Evolutionary conservation across 2,888 invertebrate genomes (phyloP), one percentile per base, ranked within the genome.

Genomic region (Sclerodermus sp.): DNA sequence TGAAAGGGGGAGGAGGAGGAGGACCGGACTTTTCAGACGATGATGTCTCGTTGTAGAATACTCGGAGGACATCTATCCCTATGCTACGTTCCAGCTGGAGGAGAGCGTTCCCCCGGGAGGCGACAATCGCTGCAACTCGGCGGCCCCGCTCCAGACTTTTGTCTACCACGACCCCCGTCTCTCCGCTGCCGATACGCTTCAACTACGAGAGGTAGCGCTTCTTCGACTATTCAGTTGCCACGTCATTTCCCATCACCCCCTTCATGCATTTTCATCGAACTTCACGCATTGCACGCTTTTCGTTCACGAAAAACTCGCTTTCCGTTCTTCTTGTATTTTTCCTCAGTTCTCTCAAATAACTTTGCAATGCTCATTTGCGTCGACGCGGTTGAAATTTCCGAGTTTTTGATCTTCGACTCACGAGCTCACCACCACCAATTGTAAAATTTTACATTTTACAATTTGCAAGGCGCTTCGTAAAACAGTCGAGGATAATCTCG

Each of bases 1-100:
- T 23, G 8, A 23, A 23, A 23, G 8, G 8, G 3, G 23, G 23
- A 5, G 3, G 23, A 5, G 8, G 23, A 23, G 23, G 3, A 23
- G 3, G 8, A 8, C 23, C 3, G 15, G 31, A 47, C 8, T 14
- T 37, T 29, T 16, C 9, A 12, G 2, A 5, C 16, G 8, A 5
- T 10, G 3, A 38, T 31, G 45, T 23, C 49, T 58, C 47, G 17
- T 79, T 78, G 32, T 83, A 85, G 93, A 93, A 77, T 93, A 93
- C 80, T 91, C 93, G 72, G 93, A 93, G 81, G 93, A 94, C 74
- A 93, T 93, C 68, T 93, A 93, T 75, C 93, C 93, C 1, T 93
- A 94, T 80, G 93, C 93, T 48, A 94, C 93, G 42, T 94, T 93
- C 79, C 93, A 93, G 76, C 82, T 94, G 66, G 76, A 77, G 58